These are phyloP conservation scores for Orchestia grillus DNA, from an alignment of 1,140 invertebrate genomes.

Conservation along the genomic window DNA sequence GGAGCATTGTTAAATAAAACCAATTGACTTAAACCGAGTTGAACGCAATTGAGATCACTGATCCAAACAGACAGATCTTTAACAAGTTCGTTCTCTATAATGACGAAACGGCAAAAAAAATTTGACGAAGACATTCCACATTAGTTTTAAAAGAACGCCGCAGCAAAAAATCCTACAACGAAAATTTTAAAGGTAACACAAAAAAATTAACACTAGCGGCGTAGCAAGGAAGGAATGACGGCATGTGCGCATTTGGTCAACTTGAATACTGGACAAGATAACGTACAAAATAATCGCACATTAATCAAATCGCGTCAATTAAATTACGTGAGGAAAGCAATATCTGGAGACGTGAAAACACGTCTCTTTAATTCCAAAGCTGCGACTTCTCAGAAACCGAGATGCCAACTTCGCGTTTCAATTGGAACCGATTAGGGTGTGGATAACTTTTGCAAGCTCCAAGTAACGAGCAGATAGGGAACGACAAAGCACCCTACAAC, in stretches of 20 bases:
- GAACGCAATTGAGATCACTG: constrained; percentile 41
- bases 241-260: constrained; percentile 11
- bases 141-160: neutral
- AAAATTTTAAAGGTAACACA: neutral
- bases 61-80: neutral
- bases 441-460: neutral
- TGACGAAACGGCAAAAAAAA: neutral
- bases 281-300: neutral
- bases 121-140: neutral
- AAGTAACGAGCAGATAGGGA: neutral
- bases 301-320: neutral
- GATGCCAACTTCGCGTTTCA: neutral
- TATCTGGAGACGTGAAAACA: neutral
- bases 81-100: neutral
- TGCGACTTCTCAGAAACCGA: neutral
- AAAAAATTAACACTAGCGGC: neutral
- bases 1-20: constrained; percentile 9
- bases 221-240: constrained; percentile 23
- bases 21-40: neutral
- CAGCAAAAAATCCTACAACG: neutral
- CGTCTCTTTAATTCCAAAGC: neutral
- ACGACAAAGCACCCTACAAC: neutral
- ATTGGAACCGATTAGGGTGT: neutral
- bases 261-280: neutral
- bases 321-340: neutral